These are phyloP conservation scores for Bombus difficillimus DNA, from an alignment of 1,140 invertebrate species.

Conservation along the genomic window DNA sequence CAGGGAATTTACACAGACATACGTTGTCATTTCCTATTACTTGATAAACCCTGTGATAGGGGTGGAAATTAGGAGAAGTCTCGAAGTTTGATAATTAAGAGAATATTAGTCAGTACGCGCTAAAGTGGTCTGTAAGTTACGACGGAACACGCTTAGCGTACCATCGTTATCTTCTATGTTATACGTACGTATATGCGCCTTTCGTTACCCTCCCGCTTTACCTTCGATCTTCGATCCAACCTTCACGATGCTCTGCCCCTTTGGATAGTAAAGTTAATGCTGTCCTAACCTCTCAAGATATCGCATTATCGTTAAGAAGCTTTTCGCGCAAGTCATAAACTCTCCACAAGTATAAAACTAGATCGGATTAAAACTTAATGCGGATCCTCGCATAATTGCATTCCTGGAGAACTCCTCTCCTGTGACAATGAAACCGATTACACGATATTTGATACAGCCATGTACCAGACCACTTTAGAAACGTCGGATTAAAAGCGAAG, in stretches of 20 bases:
- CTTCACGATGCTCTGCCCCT: conserved; percentile 38
- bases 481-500: too few relatives aligned
- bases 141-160: conserved; percentile 42
- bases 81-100: conserved; percentile 72
- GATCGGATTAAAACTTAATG: conserved; percentile 77
- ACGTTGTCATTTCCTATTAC: conserved; percentile 39
- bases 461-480: too few relatives aligned
- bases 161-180: conserved; percentile 53
- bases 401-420: conserved; percentile 50
- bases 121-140: conserved; percentile 67
- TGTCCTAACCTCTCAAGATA: conserved; percentile 74
- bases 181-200: neutral
- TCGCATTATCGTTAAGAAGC: conserved; percentile 77
- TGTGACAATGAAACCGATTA: conserved; percentile 10
- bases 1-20: neutral
- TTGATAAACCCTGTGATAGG: conserved; percentile 44
- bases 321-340: conserved; percentile 73
- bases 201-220: conserved; percentile 25
- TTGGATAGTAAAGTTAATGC: conserved; percentile 68
- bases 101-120: conserved; percentile 48
- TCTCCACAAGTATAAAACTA: conserved; percentile 71
- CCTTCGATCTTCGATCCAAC: conserved; percentile 59
- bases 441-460: neutral
- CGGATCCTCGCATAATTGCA: conserved; percentile 70
- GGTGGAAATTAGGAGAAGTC: conserved; percentile 62